Base-by-base conservation (phyloP, 2,888 invertebrate genomes). In the Galeruca laticollis region DNA sequence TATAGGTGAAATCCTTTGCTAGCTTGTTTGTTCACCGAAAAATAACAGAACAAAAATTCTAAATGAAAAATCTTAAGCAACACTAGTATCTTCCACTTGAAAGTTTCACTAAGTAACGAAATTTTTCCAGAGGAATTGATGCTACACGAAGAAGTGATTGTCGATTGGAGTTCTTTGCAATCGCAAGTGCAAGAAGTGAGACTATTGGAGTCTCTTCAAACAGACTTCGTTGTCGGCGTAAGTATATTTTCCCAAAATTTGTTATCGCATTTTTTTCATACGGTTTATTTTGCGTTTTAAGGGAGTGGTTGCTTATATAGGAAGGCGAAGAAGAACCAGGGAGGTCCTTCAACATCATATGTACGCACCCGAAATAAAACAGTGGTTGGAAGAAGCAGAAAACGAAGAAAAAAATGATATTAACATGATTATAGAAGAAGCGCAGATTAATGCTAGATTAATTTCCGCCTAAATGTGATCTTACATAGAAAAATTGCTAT, bases 271-370 rank as follows among this genome's bases (percentile, higher is more conserved):
- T 1, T 51, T 4, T 51, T 10, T 11, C n/a, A 8, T 20, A 15
- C 20, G 18, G 11, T 51, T 68, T 51, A 35, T 13, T 54, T 52
- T 47, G 8, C 20, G 13, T 72, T 63, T 68, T 66, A 69, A 89
- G 88, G 88, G 88, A 9, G 86, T 86, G n/a, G 89, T 91, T n/a
- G 88, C 90, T 6, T 94, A 92, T 82, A 89, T 92, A 57, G 94
- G 94, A 0, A 89, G 91, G n/a, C 86, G 93, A 64, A 91, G 92
- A 2, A 87, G 93, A 57, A 94, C 92, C 47, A 88, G 93, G 78
- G 93, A 93, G 80, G 93, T 94, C 11, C 86, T 94, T 21, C 93
- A 93, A 81, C 87, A 90, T 75, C 88, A 92, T 78, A 94, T 94
- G 93, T 94, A 94, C 83, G 90, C 90, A 72, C 83, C 88, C 9